Evolutionary conservation across 2,797 vertebrate species (phyloP), one percentile per base, ranked within the genome.

Genomic region (Tragopan temminckii): DNA sequence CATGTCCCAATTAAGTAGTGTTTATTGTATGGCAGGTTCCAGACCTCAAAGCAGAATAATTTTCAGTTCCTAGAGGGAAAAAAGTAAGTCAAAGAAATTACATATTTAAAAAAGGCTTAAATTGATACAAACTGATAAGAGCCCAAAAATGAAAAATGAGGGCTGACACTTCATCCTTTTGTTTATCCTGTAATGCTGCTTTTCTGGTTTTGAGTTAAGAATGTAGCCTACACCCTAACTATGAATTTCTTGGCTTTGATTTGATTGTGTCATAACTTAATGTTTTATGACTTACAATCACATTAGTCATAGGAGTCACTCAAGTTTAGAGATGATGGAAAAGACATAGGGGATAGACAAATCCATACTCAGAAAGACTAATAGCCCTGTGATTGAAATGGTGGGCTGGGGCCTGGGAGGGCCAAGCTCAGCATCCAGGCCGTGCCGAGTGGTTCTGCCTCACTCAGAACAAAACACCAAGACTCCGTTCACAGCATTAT

Each of bases 151-250:
- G 96, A 96, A 96, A 96, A 95, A 97, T 94, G 90, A 96, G 87
- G 80, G 62, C 82, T 96, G 94, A 97, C 94, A 94, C 88, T 95
- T 91, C 83, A 89, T 80, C 91, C 90, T 93, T 94, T 93, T 94
- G 90, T 97, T 97, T 95, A 95, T 90, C 92, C 90, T 93, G 88
- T 67, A 96, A 96, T 97, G 95, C 91, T 90, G 94, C 95, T 95
- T 97, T 97, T 96, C 94, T 92, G 92, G 95, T 97, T 97, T 94
- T 96, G 95, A 95, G 93, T 97, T 95, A 89, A 96, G 96, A 96
- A 97, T 92, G 93, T 79, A 94, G 95, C 90, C 96, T 97, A 94
- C 94, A 92, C 96, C 97, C 96, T 96, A 94, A 92, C 95, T 92
- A 96, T 97, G 96, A 96, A 96, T 96, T 97, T 95, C 94, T 97